A percentile compares a stretch with the other conserved stretches of the same genome.
Evolutionary conservation across 2,888 invertebrate genomes (phyloP).

Genomic region (Pseudococcus jackbeardsleyi): DNA sequence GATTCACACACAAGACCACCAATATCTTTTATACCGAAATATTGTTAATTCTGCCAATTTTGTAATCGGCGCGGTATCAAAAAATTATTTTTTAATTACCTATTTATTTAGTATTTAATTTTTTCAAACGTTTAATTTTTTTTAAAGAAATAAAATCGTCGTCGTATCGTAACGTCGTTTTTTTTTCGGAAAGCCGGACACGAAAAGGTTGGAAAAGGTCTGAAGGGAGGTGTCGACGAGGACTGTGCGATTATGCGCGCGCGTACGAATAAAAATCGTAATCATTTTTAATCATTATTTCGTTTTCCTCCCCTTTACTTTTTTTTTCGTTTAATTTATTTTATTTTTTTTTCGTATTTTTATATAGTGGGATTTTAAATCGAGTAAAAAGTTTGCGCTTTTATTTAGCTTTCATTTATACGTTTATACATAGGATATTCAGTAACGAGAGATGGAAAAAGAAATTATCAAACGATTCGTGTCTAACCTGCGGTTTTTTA

Average conservation of each 20-base stretch:
- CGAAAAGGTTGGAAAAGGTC: background rate
- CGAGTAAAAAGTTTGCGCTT: conserved; percentile 5
- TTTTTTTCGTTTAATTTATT: background rate
- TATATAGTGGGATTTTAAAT: conserved; percentile 27
- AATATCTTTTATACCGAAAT: background rate
- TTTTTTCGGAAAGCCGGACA: background rate
- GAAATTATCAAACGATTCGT: conserved; percentile 29
- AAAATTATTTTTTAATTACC: conserved; percentile 31
- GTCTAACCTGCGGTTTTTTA: conserved; percentile 36
- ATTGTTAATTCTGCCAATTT: background rate
- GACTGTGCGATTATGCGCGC: background rate
- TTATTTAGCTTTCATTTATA: conserved; percentile 39
- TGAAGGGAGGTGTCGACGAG: background rate
- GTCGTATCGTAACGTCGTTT: background rate
- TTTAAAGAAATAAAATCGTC: background rate
- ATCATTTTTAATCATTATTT: background rate
- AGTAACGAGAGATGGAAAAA: background rate
- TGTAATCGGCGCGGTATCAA: conserved; percentile 49
- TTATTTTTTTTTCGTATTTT: conserved; percentile 16
- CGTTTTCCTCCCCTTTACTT: background rate
- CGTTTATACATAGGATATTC: background rate
- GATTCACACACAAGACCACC: too few species aligned
- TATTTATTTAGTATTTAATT: conserved; percentile 17
- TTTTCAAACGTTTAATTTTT: conserved; percentile 3
- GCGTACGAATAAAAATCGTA: background rate